Percentiles rank a stretch among this genome's conserved stretches.
These are phyloP conservation scores for Pedetes capensis DNA, from an alignment of 2,113 vertebrate species.

Conservation along the genomic window DNA sequence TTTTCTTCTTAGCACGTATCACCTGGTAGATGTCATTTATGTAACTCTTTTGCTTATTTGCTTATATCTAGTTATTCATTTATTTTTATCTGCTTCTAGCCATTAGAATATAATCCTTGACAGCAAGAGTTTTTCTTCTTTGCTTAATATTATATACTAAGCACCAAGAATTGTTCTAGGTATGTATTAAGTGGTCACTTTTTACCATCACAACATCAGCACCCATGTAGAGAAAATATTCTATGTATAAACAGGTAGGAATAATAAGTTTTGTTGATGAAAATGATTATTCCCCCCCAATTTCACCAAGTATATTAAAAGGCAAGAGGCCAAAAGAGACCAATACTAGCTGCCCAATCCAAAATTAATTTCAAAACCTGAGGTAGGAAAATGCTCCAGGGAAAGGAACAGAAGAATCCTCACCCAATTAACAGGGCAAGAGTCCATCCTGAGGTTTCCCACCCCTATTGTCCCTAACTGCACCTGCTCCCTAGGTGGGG, in stretches of 20 bases:
- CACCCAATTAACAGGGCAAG: neutral
- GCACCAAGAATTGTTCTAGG: neutral
- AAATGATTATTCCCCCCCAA: neutral
- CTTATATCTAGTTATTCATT: neutral
- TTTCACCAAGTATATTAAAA: slow-evolving; percentile 29
- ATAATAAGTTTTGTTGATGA: neutral
- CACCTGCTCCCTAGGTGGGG: neutral
- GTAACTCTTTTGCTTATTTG: neutral
- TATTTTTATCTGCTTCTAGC: neutral
- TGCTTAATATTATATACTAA: neutral
- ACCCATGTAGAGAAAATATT: neutral
- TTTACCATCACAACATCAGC: neutral
- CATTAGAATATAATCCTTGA: neutral
- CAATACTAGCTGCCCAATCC: neutral
- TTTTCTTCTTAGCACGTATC: neutral
- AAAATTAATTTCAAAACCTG: slow-evolving; percentile 4
- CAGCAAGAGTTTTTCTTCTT: neutral
- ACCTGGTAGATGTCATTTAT: neutral
- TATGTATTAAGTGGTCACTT: neutral
- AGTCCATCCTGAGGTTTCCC: neutral
- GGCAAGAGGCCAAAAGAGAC: neutral
- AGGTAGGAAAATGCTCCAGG: neutral
- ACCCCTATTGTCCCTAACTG: neutral
- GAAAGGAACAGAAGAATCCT: neutral
- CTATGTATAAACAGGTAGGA: neutral